Conservation (phyloP, 1,140 invertebrate genomes). For the Diabrotica undecimpunctata region DNA sequence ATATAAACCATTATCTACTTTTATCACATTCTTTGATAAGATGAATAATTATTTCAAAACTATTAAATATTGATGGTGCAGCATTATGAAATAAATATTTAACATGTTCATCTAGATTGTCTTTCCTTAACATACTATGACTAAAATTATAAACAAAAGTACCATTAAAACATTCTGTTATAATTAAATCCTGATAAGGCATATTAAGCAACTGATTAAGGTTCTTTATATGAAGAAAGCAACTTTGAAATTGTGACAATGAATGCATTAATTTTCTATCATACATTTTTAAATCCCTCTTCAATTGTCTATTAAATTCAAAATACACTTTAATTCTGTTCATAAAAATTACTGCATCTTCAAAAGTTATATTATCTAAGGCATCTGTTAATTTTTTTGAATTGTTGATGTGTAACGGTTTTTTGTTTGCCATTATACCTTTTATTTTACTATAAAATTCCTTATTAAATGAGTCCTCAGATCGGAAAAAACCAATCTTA, state of each 20-base stretch:
- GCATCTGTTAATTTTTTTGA: conserved; percentile 40
- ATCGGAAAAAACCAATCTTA: conserved; percentile 54
- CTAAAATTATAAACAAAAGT: conserved; percentile 69
- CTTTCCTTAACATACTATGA: conserved; percentile 34
- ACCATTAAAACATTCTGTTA: conserved; percentile 64
- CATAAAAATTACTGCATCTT: conserved; percentile 54
- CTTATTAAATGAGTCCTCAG: conserved; percentile 37
- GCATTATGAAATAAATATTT: conserved; percentile 26
- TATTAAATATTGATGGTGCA: conserved; percentile 20
- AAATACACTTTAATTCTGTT: conserved; percentile 62
- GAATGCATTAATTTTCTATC: conserved; percentile 58
- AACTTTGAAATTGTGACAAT: conserved; percentile 72
- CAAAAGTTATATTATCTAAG: conserved; percentile 50
- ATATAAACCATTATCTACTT: too few relatives aligned
- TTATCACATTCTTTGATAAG: neutral
- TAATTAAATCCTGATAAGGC: conserved; percentile 53
- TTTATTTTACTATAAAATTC: conserved; percentile 26
- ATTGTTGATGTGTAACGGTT: conserved; percentile 31
- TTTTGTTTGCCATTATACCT: conserved; percentile 26
- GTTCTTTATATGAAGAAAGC: conserved; percentile 57
- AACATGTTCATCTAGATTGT: conserved; percentile 31
- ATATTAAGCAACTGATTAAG: conserved; percentile 62
- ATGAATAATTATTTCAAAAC: conserved; percentile 24
- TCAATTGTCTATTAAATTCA: conserved; percentile 58
- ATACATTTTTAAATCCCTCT: conserved; percentile 58